phyloP scores from a whole-genome alignment of 2,888 invertebrate genomes.

The Rosalia funebris region DNA sequence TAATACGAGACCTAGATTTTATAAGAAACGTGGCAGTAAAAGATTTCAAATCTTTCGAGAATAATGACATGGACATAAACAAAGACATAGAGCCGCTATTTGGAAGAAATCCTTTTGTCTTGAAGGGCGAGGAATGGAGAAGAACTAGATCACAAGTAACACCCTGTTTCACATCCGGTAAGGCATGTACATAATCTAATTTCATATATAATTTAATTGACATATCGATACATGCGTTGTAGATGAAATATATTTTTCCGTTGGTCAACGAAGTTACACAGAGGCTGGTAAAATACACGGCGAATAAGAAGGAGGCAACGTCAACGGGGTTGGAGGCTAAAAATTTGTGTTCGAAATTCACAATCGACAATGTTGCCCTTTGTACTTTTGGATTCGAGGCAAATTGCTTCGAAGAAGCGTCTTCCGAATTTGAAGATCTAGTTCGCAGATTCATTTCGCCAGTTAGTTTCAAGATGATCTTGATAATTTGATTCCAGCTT shows the following conservation, averaged over 20 bases:
- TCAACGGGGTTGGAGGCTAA: conserved; percentile 57
- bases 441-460: conserved; percentile 37
- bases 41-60: conserved; percentile 58
- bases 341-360: conserved; percentile 50
- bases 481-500: too few species aligned
- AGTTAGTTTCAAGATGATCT: too few species aligned
- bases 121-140: conserved; percentile 66
- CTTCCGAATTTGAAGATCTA: conserved; percentile 42
- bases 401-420: conserved; percentile 53
- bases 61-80: conserved; percentile 59
- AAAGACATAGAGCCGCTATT: conserved; percentile 64
- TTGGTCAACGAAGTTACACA: conserved; percentile 63
- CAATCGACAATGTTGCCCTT: conserved; percentile 61
- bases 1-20: conserved; percentile 58
- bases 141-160: conserved; percentile 64
- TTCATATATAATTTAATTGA: too few species aligned
- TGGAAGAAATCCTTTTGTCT: conserved; percentile 64
- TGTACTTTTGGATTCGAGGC: conserved; percentile 63
- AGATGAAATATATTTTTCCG: conserved; percentile 65
- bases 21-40: conserved; percentile 56
- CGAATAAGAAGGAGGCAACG: conserved; percentile 53
- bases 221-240: too few species aligned
- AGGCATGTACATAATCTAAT: conserved; percentile 54
- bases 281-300: conserved; percentile 61
- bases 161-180: conserved; percentile 65